A percentile compares a stretch with the other conserved stretches of the same genome.
phyloP scores from a whole-genome alignment of 2,797 vertebrate genomes.

The Fistularia tabacaria region DNA sequence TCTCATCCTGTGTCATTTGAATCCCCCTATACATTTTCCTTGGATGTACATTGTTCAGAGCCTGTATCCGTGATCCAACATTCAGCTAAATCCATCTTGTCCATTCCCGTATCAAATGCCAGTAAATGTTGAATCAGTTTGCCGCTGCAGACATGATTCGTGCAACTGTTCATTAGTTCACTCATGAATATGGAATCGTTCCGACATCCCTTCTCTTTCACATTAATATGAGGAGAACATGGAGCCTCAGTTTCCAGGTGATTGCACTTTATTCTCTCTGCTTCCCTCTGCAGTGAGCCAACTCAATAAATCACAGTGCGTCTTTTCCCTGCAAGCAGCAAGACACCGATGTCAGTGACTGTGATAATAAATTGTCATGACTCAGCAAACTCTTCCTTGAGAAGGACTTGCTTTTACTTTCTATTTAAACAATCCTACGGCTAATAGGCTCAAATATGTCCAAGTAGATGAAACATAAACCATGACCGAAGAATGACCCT shows the following conservation, averaged over 20 bases:
- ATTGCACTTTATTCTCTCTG: constrained; percentile 61
- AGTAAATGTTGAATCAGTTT: constrained; percentile 70
- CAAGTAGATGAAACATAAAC: constrained; percentile 7
- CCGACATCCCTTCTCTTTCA: constrained; percentile 56
- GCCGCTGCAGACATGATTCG: constrained; percentile 44
- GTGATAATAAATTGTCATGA: constrained; percentile 55
- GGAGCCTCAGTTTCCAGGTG: constrained; percentile 61
- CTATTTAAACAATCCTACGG: constrained; percentile 6
- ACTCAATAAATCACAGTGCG: constrained; percentile 65
- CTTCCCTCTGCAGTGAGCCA: constrained; percentile 49
- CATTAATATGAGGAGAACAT: constrained; percentile 58
- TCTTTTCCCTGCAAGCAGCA: constrained; percentile 44
- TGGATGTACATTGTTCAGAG: constrained; percentile 42
- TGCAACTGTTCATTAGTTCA: constrained; percentile 61
- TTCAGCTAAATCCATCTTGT: constrained; percentile 31
- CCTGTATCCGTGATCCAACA: constrained; percentile 12
- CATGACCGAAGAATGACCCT: background rate
- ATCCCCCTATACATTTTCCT: constrained; percentile 13
- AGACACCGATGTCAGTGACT: constrained; percentile 43
- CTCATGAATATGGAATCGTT: constrained; percentile 65
- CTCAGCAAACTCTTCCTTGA: constrained; percentile 47
- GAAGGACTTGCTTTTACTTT: constrained; percentile 19
- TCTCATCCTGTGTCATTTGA: no score
- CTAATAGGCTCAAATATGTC: background rate
- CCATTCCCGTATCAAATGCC: constrained; percentile 64